Conservation (phyloP, 1,140 invertebrate species). For the Drosophila chauvacae region DNA sequence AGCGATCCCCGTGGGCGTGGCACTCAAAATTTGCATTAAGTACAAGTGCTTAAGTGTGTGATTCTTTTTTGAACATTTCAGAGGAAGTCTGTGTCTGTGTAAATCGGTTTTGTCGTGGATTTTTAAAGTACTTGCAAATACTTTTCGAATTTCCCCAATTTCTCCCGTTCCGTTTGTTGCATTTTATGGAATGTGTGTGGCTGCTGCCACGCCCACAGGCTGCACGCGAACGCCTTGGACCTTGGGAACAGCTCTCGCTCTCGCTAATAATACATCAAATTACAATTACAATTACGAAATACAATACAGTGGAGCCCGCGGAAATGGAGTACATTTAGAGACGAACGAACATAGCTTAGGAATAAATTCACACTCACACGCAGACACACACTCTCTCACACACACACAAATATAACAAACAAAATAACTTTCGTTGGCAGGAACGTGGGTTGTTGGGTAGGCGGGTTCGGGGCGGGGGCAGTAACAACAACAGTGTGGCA, state of each 20-base stretch:
- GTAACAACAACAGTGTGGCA: conserved; percentile 75
- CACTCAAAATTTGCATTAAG: conserved; percentile 65
- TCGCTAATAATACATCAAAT: conserved; percentile 43
- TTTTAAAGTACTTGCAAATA: conserved; percentile 65
- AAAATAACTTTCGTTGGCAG: conserved; percentile 57
- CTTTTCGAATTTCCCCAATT: conserved; percentile 45
- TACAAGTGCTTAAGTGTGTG: conserved; percentile 71
- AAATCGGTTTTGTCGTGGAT: conserved; percentile 4
- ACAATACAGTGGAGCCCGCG: conserved; percentile 57
- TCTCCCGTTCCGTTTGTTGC: conserved; percentile 15
- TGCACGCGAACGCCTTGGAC: conserved; percentile 63
- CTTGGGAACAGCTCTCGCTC: conserved; percentile 41
- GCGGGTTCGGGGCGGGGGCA: conserved; percentile 4
- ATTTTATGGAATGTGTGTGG: conserved; percentile 70
- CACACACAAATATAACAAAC: conserved; percentile 58
- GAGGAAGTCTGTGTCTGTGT: conserved; percentile 2
- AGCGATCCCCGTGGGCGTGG: conserved; percentile 58
- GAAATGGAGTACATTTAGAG: conserved; percentile 64
- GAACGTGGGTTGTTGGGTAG: conserved; percentile 2
- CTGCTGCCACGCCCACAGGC: conserved; percentile 58
- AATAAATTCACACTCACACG: conserved; percentile 45
- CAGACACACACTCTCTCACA: background rate
- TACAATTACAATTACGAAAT: conserved; percentile 40
- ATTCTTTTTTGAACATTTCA: background rate
- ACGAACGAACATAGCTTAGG: conserved; percentile 59